Evolutionary conservation across 1,140 invertebrate species (phyloP).

Genomic region (Portunus trituberculatus): DNA sequence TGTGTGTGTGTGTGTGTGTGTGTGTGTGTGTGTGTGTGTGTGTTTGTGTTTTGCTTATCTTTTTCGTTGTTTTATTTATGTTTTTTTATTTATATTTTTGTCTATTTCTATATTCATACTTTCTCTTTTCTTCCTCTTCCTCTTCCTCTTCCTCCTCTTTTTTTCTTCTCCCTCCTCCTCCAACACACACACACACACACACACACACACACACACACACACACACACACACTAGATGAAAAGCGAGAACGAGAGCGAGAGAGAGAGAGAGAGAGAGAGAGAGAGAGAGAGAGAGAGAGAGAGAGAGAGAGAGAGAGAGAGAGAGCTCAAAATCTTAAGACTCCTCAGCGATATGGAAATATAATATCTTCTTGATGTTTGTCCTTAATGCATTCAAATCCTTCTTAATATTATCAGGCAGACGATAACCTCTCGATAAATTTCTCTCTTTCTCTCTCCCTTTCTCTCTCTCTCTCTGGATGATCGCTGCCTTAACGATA

Average conservation of each 20-base stretch:
- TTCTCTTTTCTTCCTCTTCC: not conserved
- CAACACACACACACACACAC: constrained; percentile 5
- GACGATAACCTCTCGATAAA: constrained; percentile 66
- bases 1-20: not conserved
- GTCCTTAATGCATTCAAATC: constrained; percentile 71
- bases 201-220: constrained; percentile 23
- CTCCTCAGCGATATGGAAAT: constrained; percentile 68
- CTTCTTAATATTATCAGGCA: constrained; percentile 71
- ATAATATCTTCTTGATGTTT: constrained; percentile 74
- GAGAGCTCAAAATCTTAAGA: constrained; percentile 60
- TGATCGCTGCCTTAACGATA: not conserved
- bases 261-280: not conserved
- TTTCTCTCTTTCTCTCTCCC: not conserved
- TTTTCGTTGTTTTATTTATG: too few species aligned
- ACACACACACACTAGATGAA: not conserved
- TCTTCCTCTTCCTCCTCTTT: not conserved
- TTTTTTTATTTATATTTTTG: too few species aligned
- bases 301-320: too few species aligned
- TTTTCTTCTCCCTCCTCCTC: too few species aligned
- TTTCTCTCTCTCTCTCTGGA: not conserved
- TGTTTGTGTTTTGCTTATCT: not conserved
- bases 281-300: not conserved
- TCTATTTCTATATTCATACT: not conserved
- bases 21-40: not conserved
- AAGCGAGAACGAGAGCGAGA: not conserved